Conservation (phyloP, 2,888 invertebrate genomes). For the Caenorhabditis angaria region DNA sequence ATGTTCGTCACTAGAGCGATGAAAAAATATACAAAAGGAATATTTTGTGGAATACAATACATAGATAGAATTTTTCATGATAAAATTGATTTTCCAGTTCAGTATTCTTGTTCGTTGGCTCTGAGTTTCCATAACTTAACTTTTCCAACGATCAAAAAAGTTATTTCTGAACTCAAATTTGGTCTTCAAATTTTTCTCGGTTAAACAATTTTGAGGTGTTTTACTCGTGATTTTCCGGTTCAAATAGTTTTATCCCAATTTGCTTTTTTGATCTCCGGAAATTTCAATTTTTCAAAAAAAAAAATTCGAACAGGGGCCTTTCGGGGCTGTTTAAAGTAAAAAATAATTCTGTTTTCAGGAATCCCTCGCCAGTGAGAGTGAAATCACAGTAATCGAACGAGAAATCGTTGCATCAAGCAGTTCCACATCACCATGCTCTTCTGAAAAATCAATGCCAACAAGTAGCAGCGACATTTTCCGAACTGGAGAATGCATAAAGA, state of each 20-base stretch:
- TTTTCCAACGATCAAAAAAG: too few species aligned
- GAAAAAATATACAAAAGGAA: too few species aligned
- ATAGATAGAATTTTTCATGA: too few species aligned
- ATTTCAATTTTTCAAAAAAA: neutral
- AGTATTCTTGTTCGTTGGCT: too few species aligned
- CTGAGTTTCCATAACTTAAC: too few species aligned
- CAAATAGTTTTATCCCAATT: neutral
- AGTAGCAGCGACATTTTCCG: conserved; percentile 10
- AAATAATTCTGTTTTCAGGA: conserved; percentile 22
- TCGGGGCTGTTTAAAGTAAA: neutral
- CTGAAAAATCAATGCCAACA: conserved; percentile 21
- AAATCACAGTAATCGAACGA: conserved; percentile 51
- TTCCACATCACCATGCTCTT: conserved; percentile 47
- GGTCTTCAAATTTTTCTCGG: neutral
- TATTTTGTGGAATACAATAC: too few species aligned
- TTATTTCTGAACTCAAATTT: neutral
- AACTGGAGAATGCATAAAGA: conserved; percentile 23
- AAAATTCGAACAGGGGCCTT: neutral
- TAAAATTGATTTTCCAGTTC: too few species aligned
- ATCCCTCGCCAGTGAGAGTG: conserved; percentile 48
- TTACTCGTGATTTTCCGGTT: too few species aligned
- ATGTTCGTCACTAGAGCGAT: neutral
- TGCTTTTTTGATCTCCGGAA: neutral
- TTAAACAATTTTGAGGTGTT: neutral
- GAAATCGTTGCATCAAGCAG: conserved; percentile 49